A percentile compares a stretch with the other conserved stretches of the same genome.
Evolutionary conservation across 2,113 vertebrate species (phyloP).

Genomic region (Potamarius usumacintae): DNA sequence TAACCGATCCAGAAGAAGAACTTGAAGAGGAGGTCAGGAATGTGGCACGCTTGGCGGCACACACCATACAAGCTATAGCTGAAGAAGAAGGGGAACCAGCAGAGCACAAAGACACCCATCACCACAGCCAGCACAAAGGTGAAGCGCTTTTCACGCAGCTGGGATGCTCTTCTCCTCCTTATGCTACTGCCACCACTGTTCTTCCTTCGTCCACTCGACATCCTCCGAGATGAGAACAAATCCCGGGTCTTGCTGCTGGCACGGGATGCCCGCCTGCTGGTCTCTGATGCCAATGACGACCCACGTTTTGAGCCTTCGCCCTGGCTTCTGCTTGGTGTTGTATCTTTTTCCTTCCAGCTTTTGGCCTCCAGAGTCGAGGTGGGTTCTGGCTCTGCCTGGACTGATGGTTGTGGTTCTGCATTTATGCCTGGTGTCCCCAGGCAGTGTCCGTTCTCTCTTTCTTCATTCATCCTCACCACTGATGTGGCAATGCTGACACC

Average conservation of each 20-base stretch:
- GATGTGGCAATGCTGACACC: conserved; percentile 18
- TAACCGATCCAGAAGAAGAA: conserved; percentile 83
- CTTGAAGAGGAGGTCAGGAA: conserved; percentile 72
- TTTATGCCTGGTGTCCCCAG: not conserved
- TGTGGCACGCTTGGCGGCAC: conserved; percentile 74
- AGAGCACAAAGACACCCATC: conserved; percentile 86
- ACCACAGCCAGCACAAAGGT: conserved; percentile 88
- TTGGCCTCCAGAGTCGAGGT: conserved; percentile 16
- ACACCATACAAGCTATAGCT: conserved; percentile 83
- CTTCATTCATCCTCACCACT: conserved; percentile 8
- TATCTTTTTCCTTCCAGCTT: conserved; percentile 26
- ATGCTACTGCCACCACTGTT: conserved; percentile 54
- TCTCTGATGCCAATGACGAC: conserved; percentile 17
- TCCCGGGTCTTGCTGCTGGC: conserved; percentile 27
- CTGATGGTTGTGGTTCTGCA: not conserved
- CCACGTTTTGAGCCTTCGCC: conserved; percentile 12
- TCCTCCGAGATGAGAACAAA: conserved; percentile 30
- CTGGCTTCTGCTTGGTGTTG: conserved; percentile 25
- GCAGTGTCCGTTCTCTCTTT: conserved; percentile 23
- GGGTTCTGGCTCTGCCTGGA: conserved; percentile 8
- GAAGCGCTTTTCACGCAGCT: conserved; percentile 84
- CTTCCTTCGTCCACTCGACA: conserved; percentile 24
- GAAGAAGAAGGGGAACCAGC: conserved; percentile 94
- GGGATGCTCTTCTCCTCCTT: conserved; percentile 76
- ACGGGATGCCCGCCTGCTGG: conserved; percentile 28